Base-by-base conservation (phyloP, 1,140 invertebrate genomes). In the Acyrthosiphon pisum region DNA sequence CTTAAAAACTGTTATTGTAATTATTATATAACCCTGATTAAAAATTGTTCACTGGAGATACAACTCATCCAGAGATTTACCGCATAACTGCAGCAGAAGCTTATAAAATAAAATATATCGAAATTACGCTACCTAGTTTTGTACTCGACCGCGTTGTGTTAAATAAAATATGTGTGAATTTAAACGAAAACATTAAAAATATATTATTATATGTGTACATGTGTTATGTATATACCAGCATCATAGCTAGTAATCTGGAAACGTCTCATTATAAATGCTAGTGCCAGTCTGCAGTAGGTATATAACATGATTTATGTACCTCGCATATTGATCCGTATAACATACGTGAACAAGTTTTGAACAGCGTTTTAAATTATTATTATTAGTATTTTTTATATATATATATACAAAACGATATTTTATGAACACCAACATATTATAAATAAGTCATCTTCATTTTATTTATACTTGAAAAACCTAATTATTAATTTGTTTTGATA, bases 271-370 rank as follows among this genome's bases (percentile, higher is more conserved):
- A 84, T 41, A 84, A 84, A 84, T 44, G 8, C 83, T 44, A 84
- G 37, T 84, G 37, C 23, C 23, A 44, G 22, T 44, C 22, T 26
- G 23, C 37, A 84, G 22, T 26, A 41, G 23, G 83, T 83, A 41
- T 86, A 46, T 84, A 41, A 30, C 46, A 87, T 86, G 84, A 46
- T 86, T 86, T 86, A 86, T 86, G 41, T 87, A 87, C 30, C 26
- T 87, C 30, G 44, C 44, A 87, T 87, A 87, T 87, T 87, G 84
- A 87, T 87, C 84, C 30, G 44, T 20, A 48, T 76, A 76, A n/a
- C 14, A n/a, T 46, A 87, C 84, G 30, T 87, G 9, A 87, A 30
- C 44, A 87, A 3, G 44, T 87, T 87, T n/a, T 87, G 44, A 87
- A 87, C 60, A 14, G 30, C 18, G 30, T n/a, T 68, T 68, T 76